These are phyloP conservation scores for Piscicola geometra DNA, from an alignment of 2,888 invertebrate species.

Conservation along the genomic window DNA sequence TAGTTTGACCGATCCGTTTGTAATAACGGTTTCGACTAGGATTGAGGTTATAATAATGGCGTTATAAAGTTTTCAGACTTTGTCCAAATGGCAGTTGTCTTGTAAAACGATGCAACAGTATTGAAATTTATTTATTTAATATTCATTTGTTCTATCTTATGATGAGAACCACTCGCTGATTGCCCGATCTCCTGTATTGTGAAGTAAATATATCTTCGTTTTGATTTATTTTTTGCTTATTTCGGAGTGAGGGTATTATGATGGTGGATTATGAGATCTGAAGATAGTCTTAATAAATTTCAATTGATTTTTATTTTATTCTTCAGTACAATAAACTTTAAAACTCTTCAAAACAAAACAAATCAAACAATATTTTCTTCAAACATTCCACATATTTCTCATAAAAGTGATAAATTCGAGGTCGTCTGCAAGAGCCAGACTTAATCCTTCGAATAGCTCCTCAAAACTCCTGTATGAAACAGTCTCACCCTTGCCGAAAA, in stretches of 20 bases:
- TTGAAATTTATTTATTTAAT: neutral
- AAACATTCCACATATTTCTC: slow-evolving; percentile 2
- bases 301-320: too few species aligned
- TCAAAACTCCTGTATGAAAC: neutral
- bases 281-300: neutral
- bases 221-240: neutral
- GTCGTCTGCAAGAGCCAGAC: neutral
- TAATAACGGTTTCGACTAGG: neutral
- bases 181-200: neutral
- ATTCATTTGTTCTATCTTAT: neutral
- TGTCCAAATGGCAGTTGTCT: neutral
- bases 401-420: neutral
- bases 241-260: neutral
- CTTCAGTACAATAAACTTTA: too few species aligned
- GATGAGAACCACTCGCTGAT: neutral
- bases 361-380: neutral
- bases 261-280: slow-evolving; percentile 16
- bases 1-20: neutral
- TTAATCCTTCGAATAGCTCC: neutral
- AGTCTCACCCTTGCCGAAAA: neutral
- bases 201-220: neutral
- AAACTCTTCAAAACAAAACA: too few species aligned
- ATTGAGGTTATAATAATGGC: neutral
- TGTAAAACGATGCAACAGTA: neutral
- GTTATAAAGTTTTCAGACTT: neutral